Evolutionary conservation across 2,888 invertebrate species (phyloP), one percentile per base, ranked within the genome.

Genomic region (Argynnis bischoffii): DNA sequence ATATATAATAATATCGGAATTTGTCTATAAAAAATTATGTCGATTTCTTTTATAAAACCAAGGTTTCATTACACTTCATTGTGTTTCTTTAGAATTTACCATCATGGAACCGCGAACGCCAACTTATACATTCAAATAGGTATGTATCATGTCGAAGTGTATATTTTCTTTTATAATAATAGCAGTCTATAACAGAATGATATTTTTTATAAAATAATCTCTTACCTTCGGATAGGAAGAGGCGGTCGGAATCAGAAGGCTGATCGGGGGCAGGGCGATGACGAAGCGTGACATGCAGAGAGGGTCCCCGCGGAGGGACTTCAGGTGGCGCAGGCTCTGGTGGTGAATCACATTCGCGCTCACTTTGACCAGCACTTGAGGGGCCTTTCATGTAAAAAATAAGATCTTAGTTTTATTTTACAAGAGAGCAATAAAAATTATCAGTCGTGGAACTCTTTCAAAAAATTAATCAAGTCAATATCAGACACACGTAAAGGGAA

Each of bases 321-420:
- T 97, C 97, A 2, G 97, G 97, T 6, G 97, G 97, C 61, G 97
- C 97, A 2, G 97, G 97, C 81, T 97, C 97, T 3, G 97, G 97
- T 14, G 97, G 97, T 2, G 96, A 96, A 72, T 96, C 96, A 75
- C 94, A 94, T 54, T 94, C 94, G 2, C 89, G 83, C 67, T 94
- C 94, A 75, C 94, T 94, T 81, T 85, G 87, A 26, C 83, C 82
- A 47, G 81, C 82, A 53, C 77, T 82, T 16, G 73, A 70, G 16
- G 74, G 73, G 64, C 77, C 77, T 78, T 60, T 16, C 11, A 16
- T 18, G 55, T 26, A 61, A 64, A 13, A 54, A n/a, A 14, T 31
- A 31, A 18, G 6, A 60, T 14, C 14, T 50, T 48, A 26, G 5
- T 55, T 41, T 56, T n/a, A 41, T 41, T n/a, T 56, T 55, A 4